Evolutionary conservation across 2,113 vertebrate genomes (phyloP).

Genomic region (Engystomops pustulosus): DNA sequence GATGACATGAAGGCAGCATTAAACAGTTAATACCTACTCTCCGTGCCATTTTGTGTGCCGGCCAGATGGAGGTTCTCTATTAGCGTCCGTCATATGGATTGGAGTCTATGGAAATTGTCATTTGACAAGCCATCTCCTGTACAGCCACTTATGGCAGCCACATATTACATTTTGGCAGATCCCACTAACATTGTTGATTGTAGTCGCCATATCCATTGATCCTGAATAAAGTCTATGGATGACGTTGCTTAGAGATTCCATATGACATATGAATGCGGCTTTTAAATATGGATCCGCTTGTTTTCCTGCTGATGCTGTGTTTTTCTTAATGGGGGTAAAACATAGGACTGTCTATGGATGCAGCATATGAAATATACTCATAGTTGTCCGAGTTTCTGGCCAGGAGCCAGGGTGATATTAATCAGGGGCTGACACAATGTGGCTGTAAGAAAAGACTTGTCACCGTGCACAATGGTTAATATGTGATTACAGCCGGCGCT

Average conservation of each 20-base stretch:
- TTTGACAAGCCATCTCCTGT: no score
- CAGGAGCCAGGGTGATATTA: constrained; percentile 44
- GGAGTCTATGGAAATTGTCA: no score
- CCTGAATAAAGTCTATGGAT: not conserved
- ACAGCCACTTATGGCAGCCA: not conserved
- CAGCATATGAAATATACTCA: constrained; percentile 40
- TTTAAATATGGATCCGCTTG: constrained; percentile 26
- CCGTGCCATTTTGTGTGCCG: no score
- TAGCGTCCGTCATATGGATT: no score
- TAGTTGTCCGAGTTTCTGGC: constrained; percentile 28
- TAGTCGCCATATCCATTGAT: not conserved
- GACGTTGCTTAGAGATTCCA: not conserved
- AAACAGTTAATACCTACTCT: no score
- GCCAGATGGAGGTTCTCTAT: no score
- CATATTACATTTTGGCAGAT: not conserved
- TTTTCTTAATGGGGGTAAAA: not conserved
- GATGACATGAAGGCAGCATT: no score
- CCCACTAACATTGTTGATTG: not conserved
- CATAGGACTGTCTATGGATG: constrained; percentile 9
- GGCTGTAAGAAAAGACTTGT: constrained; percentile 57
- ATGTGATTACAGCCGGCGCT: constrained; percentile 40
- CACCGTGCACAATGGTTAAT: constrained; percentile 41
- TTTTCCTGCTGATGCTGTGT: not conserved
- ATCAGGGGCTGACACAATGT: constrained; percentile 57
- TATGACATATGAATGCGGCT: constrained; percentile 25